phyloP scores from a whole-genome alignment of 2,888 invertebrate genomes.

The Eulithis prunata region DNA sequence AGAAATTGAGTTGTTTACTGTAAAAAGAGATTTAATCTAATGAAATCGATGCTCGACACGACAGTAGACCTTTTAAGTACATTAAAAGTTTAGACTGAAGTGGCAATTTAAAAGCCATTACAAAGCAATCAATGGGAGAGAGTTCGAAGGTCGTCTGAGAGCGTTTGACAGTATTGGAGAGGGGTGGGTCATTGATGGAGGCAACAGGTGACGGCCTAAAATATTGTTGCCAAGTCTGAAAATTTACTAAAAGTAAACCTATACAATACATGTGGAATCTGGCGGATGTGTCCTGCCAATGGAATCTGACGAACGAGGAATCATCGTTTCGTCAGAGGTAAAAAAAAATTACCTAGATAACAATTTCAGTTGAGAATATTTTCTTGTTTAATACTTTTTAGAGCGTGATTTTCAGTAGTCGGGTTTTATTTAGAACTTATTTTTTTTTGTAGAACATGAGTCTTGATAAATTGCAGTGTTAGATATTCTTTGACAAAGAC shows the following conservation, averaged over 20 bases:
- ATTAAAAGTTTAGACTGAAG: slow-evolving; percentile 46
- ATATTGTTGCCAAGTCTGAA: slow-evolving; percentile 12
- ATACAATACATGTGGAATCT: neutral
- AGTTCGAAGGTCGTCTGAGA: slow-evolving; percentile 48
- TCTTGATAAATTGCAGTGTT: too few species aligned
- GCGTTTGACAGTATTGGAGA: slow-evolving; percentile 34
- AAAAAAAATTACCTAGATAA: too few species aligned
- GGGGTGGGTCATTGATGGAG: slow-evolving; percentile 52
- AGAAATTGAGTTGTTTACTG: neutral
- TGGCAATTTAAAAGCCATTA: slow-evolving; percentile 74
- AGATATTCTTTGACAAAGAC: neutral
- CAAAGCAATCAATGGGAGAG: slow-evolving; percentile 57
- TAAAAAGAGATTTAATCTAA: slow-evolving; percentile 12
- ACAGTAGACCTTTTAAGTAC: slow-evolving; percentile 53
- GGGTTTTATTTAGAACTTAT: too few species aligned
- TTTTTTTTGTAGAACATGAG: too few species aligned
- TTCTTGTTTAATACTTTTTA: too few species aligned
- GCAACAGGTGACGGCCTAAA: slow-evolving; percentile 44
- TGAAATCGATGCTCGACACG: slow-evolving; percentile 43
- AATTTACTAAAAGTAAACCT: neutral
- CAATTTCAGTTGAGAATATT: too few species aligned
- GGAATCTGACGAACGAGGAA: too few species aligned
- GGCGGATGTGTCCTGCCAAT: too few species aligned
- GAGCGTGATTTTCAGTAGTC: too few species aligned
- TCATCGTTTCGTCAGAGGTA: too few species aligned